Percentiles rank a stretch among this genome's conserved stretches.
Conservation (phyloP, 2,113 vertebrate genomes). For the Syngnathus typhle region DNA sequence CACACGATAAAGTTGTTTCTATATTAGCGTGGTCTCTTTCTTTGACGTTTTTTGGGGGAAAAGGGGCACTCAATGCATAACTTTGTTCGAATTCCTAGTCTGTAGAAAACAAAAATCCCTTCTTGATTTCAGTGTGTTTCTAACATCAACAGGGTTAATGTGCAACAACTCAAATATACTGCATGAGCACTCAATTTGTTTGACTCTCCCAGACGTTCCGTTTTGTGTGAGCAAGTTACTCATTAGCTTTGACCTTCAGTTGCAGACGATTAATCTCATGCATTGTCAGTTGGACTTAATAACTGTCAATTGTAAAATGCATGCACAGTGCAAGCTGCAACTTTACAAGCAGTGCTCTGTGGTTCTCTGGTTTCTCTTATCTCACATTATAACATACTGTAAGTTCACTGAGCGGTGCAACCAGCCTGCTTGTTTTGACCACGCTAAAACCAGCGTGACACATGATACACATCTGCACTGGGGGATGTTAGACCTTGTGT, state of each 20-base stretch:
- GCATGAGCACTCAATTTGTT: neutral
- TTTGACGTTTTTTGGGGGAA: no score
- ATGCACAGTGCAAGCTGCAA: neutral
- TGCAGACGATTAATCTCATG: neutral
- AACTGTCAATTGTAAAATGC: neutral
- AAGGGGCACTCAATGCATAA: no score
- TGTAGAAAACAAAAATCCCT: no score
- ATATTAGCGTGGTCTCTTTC: no score
- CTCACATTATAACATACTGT: neutral
- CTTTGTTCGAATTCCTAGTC: no score
- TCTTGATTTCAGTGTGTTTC: neutral
- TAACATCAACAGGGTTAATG: neutral
- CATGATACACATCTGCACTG: no score
- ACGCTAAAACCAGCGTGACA: no score
- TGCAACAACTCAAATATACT: neutral
- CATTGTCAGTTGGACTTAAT: neutral
- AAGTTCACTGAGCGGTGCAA: no score
- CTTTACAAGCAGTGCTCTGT: neutral
- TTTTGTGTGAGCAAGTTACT: neutral
- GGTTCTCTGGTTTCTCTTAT: neutral
- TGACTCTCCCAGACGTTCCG: neutral
- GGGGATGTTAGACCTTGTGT: no score
- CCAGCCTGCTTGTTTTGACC: no score
- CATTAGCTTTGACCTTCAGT: neutral
- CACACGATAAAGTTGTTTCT: no score